Base-by-base conservation (phyloP, 92 coral and sea anemone genomes). In the Galaxea fascicularis region DNA sequence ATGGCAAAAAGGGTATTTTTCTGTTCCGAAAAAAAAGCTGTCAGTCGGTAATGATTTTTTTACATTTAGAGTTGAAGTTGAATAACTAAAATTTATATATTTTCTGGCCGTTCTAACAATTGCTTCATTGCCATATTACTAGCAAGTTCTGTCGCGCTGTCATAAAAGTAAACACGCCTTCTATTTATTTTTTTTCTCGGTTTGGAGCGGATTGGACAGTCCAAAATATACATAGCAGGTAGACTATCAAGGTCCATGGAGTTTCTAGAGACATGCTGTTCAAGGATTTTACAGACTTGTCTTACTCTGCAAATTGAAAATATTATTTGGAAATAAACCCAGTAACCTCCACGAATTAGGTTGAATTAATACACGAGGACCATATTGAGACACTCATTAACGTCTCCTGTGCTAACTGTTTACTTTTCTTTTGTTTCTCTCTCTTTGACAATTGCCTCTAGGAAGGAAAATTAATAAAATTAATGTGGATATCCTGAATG, bases 371-470 rank as follows among this genome's bases (percentile, higher is more conserved):
- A 35, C 7, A 14, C 22, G 25, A 21, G 13, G 3, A 62, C 31
- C 17, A 26, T 14, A 77, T 77, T 77, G 71, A 77, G 18, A 78
- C 71, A 46, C 18, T 49, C 24, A 77, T 77, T 28, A 63, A 77
- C 47, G 73, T 18, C 29, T n/a, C 20, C 65, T 51, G 59, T 46
- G 29, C 47, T 9, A 31, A 64, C 44, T 67, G 74, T 79, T 79
- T 67, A 54, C 75, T 22, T 66, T 66, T 18, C 74, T 22, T 29
- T 65, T 41, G 84, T 53, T 21, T 16, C 82, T 30, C 58, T 51
- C 51, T 28, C 45, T 27, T 65, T 79, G 24, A 51, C 63, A 65
- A 26, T 49, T 44, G 58, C 25, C 39, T 46, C 45, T 45, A 52
- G 75, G 84, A 67, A 79, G 53, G 14, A 4, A 11, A 64, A 66